A percentile compares a stretch with the other conserved stretches of the same genome.
Evolutionary conservation across 1,140 invertebrate genomes (phyloP).

Genomic region (Leptinotarsa undecemlineata): DNA sequence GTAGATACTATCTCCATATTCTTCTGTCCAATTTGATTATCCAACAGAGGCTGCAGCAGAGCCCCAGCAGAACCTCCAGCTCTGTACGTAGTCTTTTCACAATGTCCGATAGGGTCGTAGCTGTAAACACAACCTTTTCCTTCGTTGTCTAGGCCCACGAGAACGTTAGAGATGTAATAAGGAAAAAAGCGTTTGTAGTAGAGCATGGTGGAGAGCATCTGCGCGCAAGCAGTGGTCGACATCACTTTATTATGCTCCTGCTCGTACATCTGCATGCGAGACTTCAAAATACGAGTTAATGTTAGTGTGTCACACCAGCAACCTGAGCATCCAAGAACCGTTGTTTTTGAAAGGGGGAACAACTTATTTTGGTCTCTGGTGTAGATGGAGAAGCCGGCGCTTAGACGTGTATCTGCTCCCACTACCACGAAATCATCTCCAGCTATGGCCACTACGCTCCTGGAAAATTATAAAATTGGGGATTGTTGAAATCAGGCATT

Average conservation of each 20-base stretch:
- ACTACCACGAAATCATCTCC: slow-evolving; percentile 67
- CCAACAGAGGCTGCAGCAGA: slow-evolving; percentile 81
- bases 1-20: slow-evolving; percentile 77
- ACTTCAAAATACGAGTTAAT: slow-evolving; percentile 81
- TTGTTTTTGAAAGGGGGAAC: slow-evolving; percentile 76
- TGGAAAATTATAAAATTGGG: slow-evolving; percentile 48
- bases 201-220: slow-evolving; percentile 94
- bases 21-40: slow-evolving; percentile 87
- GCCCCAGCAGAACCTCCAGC: slow-evolving; percentile 84
- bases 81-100: slow-evolving; percentile 76
- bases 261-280: slow-evolving; percentile 92
- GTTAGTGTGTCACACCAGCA: slow-evolving; percentile 99
- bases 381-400: slow-evolving; percentile 86
- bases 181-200: slow-evolving; percentile 99
- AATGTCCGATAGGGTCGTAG: slow-evolving; percentile 97
- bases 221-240: slow-evolving; percentile 88
- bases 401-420: slow-evolving; percentile 92
- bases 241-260: slow-evolving; percentile 95
- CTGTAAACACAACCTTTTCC: slow-evolving; percentile 94
- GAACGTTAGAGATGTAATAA: slow-evolving; percentile 94
- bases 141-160: slow-evolving; percentile 85
- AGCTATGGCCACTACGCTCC: slow-evolving; percentile 88
- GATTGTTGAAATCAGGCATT: slow-evolving; percentile 17
- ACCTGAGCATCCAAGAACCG: slow-evolving; percentile 86
- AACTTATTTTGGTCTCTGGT: slow-evolving; percentile 86